Conservation (phyloP, 2,888 invertebrate genomes). For the Corythucha ciliata region DNA sequence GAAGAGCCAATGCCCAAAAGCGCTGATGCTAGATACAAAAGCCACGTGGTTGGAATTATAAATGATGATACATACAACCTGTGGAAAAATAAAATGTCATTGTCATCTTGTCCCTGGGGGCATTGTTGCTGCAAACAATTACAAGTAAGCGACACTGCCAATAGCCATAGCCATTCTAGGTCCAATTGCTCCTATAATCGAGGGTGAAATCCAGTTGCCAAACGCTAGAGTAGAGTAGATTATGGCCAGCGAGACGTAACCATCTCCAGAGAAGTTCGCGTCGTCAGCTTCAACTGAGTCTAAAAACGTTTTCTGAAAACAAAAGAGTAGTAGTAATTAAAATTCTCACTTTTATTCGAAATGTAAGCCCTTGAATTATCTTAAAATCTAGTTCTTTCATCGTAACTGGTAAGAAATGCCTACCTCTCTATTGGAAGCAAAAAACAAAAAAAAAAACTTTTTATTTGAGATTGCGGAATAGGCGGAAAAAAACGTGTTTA, state of each 20-base stretch:
- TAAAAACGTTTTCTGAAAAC: slow-evolving; percentile 77
- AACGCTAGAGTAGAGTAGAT: slow-evolving; percentile 85
- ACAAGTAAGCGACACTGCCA: slow-evolving; percentile 73
- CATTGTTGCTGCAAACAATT: too few species aligned
- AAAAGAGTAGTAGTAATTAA: too few species aligned
- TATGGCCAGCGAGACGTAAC: slow-evolving; percentile 81
- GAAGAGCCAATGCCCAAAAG: slow-evolving; percentile 87
- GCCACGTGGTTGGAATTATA: slow-evolving; percentile 69
- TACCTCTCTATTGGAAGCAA: too few species aligned
- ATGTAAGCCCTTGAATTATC: too few species aligned
- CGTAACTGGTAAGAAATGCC: too few species aligned
- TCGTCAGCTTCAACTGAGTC: slow-evolving; percentile 61
- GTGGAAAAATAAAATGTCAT: slow-evolving; percentile 41
- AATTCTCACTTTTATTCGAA: too few species aligned
- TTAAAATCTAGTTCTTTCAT: too few species aligned
- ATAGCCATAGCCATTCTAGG: slow-evolving; percentile 80
- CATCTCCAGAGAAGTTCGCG: slow-evolving; percentile 65
- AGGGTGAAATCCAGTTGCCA: slow-evolving; percentile 91
- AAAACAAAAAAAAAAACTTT: too few species aligned
- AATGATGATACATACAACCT: slow-evolving; percentile 86
- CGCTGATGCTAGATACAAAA: slow-evolving; percentile 76
- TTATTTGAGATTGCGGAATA: too few species aligned
- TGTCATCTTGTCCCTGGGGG: too few species aligned
- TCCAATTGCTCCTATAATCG: slow-evolving; percentile 75
- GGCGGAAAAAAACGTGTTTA: too few species aligned